Conservation (phyloP, 2,113 vertebrate genomes). For the Cynopterus brachyotis region DNA sequence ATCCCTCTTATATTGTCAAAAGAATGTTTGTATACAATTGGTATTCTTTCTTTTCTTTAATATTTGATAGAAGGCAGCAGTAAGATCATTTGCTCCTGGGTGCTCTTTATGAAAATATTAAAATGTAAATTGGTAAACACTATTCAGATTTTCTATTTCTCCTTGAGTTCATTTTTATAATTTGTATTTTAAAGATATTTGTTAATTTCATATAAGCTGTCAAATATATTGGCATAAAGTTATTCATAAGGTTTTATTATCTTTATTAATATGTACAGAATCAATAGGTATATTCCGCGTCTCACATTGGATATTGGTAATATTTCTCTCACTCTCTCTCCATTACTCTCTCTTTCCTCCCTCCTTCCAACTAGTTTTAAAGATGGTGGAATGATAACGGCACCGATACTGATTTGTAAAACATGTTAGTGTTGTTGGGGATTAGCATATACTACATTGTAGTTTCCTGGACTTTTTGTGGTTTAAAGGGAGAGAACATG, state of each 20-base stretch:
- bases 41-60: background rate
- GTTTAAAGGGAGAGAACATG: background rate
- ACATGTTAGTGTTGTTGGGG: background rate
- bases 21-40: background rate
- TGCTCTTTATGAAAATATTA: background rate
- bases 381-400: background rate
- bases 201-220: background rate
- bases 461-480: background rate
- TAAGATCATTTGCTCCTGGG: background rate
- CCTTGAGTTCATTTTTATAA: background rate
- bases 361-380: background rate
- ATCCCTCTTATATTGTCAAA: background rate
- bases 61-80: background rate
- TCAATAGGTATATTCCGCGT: background rate
- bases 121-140: background rate
- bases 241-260: background rate
- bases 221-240: background rate
- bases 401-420: background rate
- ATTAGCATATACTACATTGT: background rate
- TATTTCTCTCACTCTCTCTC: background rate
- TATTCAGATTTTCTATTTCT: background rate
- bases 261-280: background rate
- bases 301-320: background rate
- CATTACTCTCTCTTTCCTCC: background rate
- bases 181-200: background rate